Percentiles rank a stretch among this genome's conserved stretches.
Conservation (phyloP, 2,113 vertebrate genomes). For the Thryonomys swinderianus region DNA sequence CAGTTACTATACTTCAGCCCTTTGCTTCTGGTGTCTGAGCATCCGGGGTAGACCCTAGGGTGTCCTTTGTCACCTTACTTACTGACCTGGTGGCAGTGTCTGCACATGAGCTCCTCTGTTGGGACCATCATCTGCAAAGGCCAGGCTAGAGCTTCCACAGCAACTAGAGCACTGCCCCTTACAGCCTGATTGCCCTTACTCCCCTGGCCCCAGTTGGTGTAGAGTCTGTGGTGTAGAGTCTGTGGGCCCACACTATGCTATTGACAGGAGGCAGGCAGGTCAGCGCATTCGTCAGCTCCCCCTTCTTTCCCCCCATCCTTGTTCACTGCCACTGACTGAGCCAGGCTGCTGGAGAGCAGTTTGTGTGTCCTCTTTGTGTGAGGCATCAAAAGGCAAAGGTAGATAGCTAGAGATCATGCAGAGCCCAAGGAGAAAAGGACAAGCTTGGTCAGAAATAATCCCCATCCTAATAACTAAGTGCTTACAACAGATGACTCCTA, state of each 20-base stretch:
- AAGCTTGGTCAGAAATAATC: not conserved
- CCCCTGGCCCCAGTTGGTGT: not conserved
- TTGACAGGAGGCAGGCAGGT: not conserved
- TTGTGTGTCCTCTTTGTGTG: not conserved
- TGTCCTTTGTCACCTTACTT: not conserved
- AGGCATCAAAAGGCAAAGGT: not conserved
- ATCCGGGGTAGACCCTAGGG: not conserved
- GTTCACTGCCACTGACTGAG: too few species aligned
- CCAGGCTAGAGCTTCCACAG: not conserved
- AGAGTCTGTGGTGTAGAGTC: too few species aligned
- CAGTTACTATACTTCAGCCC: too few species aligned
- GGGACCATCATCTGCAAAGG: not conserved
- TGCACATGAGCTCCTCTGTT: not conserved
- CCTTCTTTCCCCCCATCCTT: too few species aligned
- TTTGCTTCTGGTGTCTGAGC: not conserved
- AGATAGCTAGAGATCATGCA: not conserved
- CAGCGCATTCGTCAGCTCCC: not conserved
- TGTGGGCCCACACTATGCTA: not conserved
- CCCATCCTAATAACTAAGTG: not conserved
- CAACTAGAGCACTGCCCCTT: not conserved
- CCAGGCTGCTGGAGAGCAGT: not conserved
- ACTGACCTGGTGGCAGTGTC: not conserved
- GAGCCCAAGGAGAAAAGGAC: not conserved
- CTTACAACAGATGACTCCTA: not conserved
- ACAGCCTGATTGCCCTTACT: not conserved